phyloP scores from a whole-genome alignment of 2,113 vertebrate species.

The Austrofundulus limnaeus region DNA sequence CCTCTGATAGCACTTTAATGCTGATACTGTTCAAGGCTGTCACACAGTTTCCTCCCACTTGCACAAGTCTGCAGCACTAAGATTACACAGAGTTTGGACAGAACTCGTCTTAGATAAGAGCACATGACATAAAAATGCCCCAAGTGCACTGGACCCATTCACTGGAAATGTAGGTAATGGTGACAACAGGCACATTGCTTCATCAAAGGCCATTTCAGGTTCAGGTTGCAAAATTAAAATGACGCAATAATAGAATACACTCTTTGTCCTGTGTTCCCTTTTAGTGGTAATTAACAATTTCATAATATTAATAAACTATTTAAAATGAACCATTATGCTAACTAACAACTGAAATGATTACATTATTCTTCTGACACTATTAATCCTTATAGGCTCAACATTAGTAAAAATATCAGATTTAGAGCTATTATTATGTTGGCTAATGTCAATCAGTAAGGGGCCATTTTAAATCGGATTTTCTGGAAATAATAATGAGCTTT shows the following conservation, averaged over 20 bases:
- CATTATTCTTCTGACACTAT: too few species aligned
- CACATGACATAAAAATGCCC: slow-evolving; percentile 25
- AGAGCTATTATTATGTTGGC: too few species aligned
- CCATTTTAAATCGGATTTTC: too few species aligned
- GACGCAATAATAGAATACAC: background rate
- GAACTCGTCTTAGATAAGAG: slow-evolving; percentile 64
- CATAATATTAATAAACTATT: background rate
- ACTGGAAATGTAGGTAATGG: slow-evolving; percentile 20
- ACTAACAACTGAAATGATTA: background rate
- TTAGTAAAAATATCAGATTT: too few species aligned
- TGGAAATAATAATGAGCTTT: too few species aligned
- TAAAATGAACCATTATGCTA: background rate
- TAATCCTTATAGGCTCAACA: too few species aligned
- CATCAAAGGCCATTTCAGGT: background rate
- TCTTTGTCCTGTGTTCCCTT: background rate
- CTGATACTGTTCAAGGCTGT: slow-evolving; percentile 30
- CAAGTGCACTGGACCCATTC: background rate
- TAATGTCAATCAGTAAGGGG: too few species aligned
- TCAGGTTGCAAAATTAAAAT: slow-evolving; percentile 9
- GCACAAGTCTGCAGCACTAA: slow-evolving; percentile 49
- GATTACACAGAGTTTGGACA: slow-evolving; percentile 63
- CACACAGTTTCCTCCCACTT: slow-evolving; percentile 59
- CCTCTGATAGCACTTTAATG: slow-evolving; percentile 36
- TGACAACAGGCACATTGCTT: slow-evolving; percentile 1
- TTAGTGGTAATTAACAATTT: background rate